These are phyloP conservation scores for Fopius arisanus DNA, from an alignment of 1,140 invertebrate species.

Conservation along the genomic window DNA sequence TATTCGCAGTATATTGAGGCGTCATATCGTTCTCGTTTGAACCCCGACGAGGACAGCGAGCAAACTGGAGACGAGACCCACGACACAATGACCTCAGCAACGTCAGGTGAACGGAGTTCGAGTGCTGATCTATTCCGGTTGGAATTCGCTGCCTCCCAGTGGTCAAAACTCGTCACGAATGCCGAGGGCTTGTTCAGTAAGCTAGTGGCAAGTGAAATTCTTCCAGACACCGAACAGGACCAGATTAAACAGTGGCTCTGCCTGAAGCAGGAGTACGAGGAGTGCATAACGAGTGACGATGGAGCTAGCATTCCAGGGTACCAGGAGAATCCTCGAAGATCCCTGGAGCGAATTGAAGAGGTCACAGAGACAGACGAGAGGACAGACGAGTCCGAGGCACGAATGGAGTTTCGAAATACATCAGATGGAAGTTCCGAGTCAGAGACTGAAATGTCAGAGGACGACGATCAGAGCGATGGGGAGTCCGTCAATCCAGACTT, in stretches of 20 bases:
- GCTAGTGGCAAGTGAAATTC: slow-evolving; percentile 66
- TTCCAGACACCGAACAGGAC: slow-evolving; percentile 74
- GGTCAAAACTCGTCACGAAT: slow-evolving; percentile 82
- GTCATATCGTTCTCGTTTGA: slow-evolving; percentile 46
- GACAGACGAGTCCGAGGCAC: slow-evolving; percentile 56
- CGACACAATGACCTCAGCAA: slow-evolving; percentile 58
- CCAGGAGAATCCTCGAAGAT: slow-evolving; percentile 66
- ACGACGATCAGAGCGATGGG: slow-evolving; percentile 72
- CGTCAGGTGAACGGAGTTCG: slow-evolving; percentile 57
- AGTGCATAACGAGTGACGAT: slow-evolving; percentile 75
- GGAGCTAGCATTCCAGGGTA: slow-evolving; percentile 55
- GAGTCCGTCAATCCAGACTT: slow-evolving; percentile 73
- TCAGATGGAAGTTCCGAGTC: slow-evolving; percentile 50
- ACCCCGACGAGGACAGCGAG: slow-evolving; percentile 55
- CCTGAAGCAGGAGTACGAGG: slow-evolving; percentile 84
- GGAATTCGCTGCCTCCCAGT: slow-evolving; percentile 82
- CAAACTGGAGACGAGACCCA: slow-evolving; percentile 53
- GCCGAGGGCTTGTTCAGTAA: slow-evolving; percentile 84
- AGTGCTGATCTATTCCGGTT: slow-evolving; percentile 71
- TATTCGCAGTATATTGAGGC: slow-evolving; percentile 50
- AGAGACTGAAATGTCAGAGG: slow-evolving; percentile 62
- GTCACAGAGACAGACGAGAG: slow-evolving; percentile 66
- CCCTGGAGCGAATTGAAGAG: slow-evolving; percentile 72
- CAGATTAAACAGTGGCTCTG: slow-evolving; percentile 87
- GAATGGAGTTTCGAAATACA: slow-evolving; percentile 46